Evolutionary conservation across 2,113 vertebrate species (phyloP), one percentile per base, ranked within the genome.

Genomic region (Centrocercus urophasianus): DNA sequence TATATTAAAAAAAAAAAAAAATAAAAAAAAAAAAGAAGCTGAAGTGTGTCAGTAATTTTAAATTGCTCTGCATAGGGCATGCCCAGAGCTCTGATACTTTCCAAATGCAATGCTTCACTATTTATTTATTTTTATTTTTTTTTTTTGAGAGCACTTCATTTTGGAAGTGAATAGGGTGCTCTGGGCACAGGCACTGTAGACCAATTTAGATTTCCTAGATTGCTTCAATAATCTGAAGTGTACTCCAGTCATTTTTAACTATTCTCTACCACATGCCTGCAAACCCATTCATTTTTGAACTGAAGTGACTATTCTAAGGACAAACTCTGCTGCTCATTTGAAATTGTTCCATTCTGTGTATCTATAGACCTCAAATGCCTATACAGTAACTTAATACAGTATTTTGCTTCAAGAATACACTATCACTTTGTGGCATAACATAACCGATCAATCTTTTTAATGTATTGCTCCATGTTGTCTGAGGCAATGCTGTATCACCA

Each of bases 101-200:
- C 95, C 89, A 96, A 97, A 96, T 92, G 79, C 38, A 93, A 77
- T 69, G 42, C 70, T 97, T 97, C 60, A 67, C 30, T 40, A 91
- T 61, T 61, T 66, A 90, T 96, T 76, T 82, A 71, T 89, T 94
- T 38, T 38, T 19, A 13, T 20, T 36, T 71, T 24, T 64, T 90
- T 82, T 84, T 77, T 93, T 59, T 80, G 63, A 98, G 97, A 96
- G 96, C 93, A 88, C 97, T 98, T 97, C 95, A 97, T 93, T 97
- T 96, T 88, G 92, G 95, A 95, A 97, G 91, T 96, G 89, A 97
- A 93, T 95, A 93, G 96, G 67, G 81, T 96, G 70, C 95, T 96
- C 80, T 96, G 96, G 96, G 93, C 95, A 97, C 1, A 2, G 36
- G 84, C 65, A 83, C 75, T 48, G 36, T 45, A 94, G 96, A 89